Base-by-base conservation (phyloP, 2,797 vertebrate species). In the Heliangelus exortis region DNA sequence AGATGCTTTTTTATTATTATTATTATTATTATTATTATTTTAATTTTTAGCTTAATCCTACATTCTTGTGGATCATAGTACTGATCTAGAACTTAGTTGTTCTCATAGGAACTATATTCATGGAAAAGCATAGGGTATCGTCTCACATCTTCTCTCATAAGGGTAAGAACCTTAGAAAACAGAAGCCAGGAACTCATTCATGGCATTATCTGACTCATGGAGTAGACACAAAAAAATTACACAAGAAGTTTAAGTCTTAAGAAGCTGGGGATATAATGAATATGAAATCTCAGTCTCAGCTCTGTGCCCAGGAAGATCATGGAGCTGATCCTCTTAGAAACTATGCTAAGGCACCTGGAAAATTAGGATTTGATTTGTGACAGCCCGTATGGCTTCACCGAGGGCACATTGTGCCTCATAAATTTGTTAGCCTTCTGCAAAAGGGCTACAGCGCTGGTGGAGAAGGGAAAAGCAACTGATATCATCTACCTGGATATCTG, bases 71-170 rank as follows among this genome's bases (percentile, higher is more conserved):
- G 45, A 18, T 18, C 15, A 55, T 14, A 28, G 16, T 47, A 87
- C 63, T 55, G 39, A 71, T 33, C 14, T 67, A 41, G 29, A 84
- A 61, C 1, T 11, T 45, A 31, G 6, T 63, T 50, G 6, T 33
- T 67, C 18, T 20, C 34, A 10, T 2, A 28, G 10, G 12, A 74
- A 48, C 12, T 50, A 19, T 8, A 50, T 34, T 54, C 45, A 68
- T 4, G 10, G 8, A 57, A 73, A 7, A 4, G 0, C 31, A 17
- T 23, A 43, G 2, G 7, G 7, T 1, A 45, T 67, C 8, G 11
- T 79, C 62, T 26, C 6, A 12, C n/a, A 23, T 61, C 12, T 41
- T 41, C 39, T 41, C 39, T 41, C 13, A 53, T 9, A 5, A 39
- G 8, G 3, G 20, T 57, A 36, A 58, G 29, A 74, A 62, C 4